Evolutionary conservation across 2,113 vertebrate genomes (phyloP).

Genomic region (Willisornis vidua): DNA sequence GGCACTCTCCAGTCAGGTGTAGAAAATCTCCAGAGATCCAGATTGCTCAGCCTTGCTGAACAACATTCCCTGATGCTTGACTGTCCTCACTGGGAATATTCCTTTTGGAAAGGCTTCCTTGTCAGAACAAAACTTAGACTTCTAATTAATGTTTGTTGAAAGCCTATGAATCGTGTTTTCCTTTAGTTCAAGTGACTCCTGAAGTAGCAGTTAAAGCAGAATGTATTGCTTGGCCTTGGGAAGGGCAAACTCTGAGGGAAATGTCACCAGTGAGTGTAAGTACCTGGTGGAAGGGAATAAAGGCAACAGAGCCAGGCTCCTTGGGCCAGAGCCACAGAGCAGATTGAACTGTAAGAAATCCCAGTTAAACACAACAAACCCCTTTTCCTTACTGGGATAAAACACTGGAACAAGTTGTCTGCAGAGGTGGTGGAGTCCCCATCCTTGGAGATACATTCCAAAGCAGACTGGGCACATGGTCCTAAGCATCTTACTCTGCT

Average conservation of each 20-base stretch:
- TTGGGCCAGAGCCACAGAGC: background rate
- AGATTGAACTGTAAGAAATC: background rate
- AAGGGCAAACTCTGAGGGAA: background rate
- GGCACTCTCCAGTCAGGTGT: background rate
- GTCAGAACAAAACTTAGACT: background rate
- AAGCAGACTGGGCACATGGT: background rate
- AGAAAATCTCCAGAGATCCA: background rate
- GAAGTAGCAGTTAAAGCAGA: background rate
- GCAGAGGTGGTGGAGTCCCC: background rate
- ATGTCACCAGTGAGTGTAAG: background rate
- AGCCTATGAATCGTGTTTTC: background rate
- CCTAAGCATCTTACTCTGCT: background rate
- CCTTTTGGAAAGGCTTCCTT: background rate
- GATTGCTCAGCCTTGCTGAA: background rate
- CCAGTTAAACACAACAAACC: background rate
- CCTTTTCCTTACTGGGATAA: background rate
- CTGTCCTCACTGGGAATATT: background rate
- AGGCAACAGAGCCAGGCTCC: background rate
- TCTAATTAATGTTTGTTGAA: background rate
- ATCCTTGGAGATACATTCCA: background rate
- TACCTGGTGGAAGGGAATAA: background rate
- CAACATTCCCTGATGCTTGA: background rate
- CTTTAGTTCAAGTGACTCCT: background rate
- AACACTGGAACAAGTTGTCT: background rate
- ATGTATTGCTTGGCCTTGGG: background rate